Evolutionary conservation across 1,140 invertebrate species (phyloP).

Genomic region (Gryllus bimaculatus): DNA sequence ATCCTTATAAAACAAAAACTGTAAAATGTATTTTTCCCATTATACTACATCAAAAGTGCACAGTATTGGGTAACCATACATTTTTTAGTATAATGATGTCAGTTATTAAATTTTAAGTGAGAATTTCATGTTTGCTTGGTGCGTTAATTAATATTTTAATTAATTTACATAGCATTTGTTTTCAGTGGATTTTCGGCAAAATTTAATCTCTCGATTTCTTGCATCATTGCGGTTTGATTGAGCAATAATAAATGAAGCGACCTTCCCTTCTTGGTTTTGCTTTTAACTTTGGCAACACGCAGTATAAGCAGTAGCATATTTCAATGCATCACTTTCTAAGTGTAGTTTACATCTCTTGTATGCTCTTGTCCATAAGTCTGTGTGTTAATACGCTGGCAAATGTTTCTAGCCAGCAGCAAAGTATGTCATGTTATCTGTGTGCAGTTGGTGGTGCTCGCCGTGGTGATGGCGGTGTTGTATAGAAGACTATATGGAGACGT

Average conservation of each 20-base stretch:
- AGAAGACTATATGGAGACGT: no score
- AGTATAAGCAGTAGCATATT: neutral
- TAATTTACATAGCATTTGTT: neutral
- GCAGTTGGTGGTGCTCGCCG: no score
- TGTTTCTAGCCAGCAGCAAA: slow-evolving; percentile 16
- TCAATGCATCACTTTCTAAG: neutral
- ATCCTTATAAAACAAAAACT: neutral
- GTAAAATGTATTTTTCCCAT: neutral
- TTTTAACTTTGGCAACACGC: neutral
- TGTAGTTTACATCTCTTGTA: neutral
- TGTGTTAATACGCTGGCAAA: neutral
- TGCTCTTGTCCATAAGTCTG: neutral
- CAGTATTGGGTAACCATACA: neutral
- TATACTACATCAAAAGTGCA: neutral
- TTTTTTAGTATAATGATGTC: neutral
- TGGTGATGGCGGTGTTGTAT: no score
- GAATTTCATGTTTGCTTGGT: neutral
- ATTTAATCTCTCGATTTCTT: neutral
- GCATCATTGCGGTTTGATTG: neutral
- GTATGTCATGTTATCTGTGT: slow-evolving; percentile 11
- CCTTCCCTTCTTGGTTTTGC: neutral
- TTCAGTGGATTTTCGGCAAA: neutral
- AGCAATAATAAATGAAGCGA: neutral
- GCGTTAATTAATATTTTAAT: neutral
- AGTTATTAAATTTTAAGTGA: neutral